A percentile compares a stretch with the other conserved stretches of the same genome.
phyloP scores from a whole-genome alignment of 2,113 vertebrate genomes.

The Bombycilla garrulus region DNA sequence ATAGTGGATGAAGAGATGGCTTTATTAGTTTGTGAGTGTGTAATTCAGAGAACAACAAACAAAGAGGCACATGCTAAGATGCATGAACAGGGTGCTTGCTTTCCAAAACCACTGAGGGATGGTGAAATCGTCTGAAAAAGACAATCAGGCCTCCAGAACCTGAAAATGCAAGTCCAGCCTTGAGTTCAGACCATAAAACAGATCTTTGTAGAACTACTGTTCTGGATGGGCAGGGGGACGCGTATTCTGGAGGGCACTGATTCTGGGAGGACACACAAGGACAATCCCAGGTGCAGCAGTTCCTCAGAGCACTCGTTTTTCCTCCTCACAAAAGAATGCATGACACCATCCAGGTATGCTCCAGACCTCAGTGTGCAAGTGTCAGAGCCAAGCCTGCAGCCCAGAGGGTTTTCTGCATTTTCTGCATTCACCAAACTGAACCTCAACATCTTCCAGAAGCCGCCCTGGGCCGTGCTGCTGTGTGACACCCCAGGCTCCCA shows the following conservation, averaged over 20 bases:
- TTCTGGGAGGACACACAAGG: neutral
- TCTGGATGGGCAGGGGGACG: neutral
- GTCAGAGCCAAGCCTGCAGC: neutral
- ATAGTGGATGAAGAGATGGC: neutral
- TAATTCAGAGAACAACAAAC: neutral
- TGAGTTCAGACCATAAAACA: neutral
- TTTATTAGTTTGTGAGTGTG: neutral
- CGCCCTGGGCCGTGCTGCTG: rapidly evolving
- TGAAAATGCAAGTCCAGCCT: neutral
- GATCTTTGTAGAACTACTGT: neutral
- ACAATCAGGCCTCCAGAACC: neutral
- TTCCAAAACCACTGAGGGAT: neutral
- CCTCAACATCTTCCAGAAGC: neutral
- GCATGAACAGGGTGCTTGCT: neutral
- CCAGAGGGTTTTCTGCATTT: neutral
- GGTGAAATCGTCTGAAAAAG: neutral
- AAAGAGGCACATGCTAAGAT: neutral
- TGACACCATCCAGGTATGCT: neutral
- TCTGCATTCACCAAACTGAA: neutral
- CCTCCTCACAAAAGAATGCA: neutral
- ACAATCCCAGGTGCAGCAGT: rapidly evolving
- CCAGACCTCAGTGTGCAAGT: neutral
- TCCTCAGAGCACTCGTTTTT: neutral
- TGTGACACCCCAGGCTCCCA: neutral
- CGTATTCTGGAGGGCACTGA: neutral